phyloP scores from a whole-genome alignment of 2,888 invertebrate species.

The Erpobdella octoculata region DNA sequence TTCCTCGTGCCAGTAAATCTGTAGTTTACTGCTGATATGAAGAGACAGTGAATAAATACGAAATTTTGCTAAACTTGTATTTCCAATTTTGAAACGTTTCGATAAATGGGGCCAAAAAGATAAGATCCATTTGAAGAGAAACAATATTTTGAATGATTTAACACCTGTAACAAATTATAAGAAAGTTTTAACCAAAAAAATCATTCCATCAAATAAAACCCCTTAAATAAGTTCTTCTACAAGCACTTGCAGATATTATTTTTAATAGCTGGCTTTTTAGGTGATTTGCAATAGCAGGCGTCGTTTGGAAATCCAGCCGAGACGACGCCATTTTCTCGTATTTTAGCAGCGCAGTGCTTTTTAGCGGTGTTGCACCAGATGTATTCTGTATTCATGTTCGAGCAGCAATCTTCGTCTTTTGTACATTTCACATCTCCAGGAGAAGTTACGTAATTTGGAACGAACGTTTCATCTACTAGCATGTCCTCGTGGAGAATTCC shows the following conservation, averaged over 20 bases:
- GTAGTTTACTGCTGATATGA: too few relatives aligned
- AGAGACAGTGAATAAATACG: too few relatives aligned
- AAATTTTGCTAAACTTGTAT: too few relatives aligned
- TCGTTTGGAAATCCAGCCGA: constrained; percentile 1
- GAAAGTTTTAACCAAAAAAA: too few relatives aligned
- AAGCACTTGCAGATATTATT: background rate
- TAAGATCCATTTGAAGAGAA: too few relatives aligned
- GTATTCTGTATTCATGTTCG: constrained; percentile 21
- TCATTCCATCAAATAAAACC: too few relatives aligned
- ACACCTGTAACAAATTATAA: too few relatives aligned
- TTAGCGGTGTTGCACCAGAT: constrained; percentile 20
- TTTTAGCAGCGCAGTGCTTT: constrained; percentile 11
- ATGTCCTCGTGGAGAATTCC: constrained; percentile 18
- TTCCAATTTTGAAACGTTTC: too few relatives aligned
- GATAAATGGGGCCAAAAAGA: too few relatives aligned
- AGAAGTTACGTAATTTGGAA: constrained; percentile 8
- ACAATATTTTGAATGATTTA: too few relatives aligned
- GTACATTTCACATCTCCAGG: constrained; percentile 20
- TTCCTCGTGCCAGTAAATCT: too few relatives aligned
- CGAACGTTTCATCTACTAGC: constrained; percentile 9
- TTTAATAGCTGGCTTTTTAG: background rate
- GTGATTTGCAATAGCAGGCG: constrained; percentile 22
- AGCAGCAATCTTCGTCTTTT: constrained; percentile 16
- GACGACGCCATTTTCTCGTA: constrained; percentile 4
- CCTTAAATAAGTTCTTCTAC: too few relatives aligned